Percentiles rank a stretch among this genome's conserved stretches.
These are phyloP conservation scores for Lota lota DNA, from an alignment of 2,113 vertebrate species.

Conservation along the genomic window DNA sequence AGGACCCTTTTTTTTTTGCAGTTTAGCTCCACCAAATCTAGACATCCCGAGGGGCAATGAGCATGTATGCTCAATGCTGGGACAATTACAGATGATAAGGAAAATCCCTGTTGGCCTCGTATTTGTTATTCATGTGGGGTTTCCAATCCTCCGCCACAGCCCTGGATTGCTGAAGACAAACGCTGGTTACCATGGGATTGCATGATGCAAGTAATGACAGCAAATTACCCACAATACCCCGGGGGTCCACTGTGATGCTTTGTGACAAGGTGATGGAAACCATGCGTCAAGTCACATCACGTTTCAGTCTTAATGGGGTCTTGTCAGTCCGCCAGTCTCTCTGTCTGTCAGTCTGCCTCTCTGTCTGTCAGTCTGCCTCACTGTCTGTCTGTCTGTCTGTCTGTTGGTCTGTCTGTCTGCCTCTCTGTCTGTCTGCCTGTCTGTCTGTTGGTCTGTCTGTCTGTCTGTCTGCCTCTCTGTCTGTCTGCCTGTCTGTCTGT, in stretches of 20 bases:
- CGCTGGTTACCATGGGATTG: conserved; percentile 32
- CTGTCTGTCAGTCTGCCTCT: background rate
- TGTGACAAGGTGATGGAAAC: conserved; percentile 48
- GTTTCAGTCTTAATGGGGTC: conserved; percentile 27
- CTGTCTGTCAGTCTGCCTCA: background rate
- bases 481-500: background rate
- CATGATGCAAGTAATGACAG: conserved; percentile 44
- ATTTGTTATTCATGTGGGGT: conserved; percentile 38
- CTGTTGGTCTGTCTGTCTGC: background rate
- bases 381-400: background rate
- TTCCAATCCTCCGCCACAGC: conserved; percentile 11
- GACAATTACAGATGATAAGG: conserved; percentile 29
- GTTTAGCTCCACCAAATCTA: conserved; percentile 21
- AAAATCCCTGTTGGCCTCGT: conserved; percentile 27
- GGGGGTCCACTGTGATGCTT: conserved; percentile 39
- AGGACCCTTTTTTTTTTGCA: conserved; percentile 29
- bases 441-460: background rate
- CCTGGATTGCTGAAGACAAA: background rate
- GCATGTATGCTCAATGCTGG: conserved; percentile 22
- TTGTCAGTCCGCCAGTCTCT: conserved; percentile 1
- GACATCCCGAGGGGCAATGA: conserved; percentile 30
- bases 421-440: no score
- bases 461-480: background rate
- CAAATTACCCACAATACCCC: conserved; percentile 43
- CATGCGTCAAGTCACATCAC: conserved; percentile 34